Base-by-base conservation (phyloP, 2,113 vertebrate species). In the Colius striatus region DNA sequence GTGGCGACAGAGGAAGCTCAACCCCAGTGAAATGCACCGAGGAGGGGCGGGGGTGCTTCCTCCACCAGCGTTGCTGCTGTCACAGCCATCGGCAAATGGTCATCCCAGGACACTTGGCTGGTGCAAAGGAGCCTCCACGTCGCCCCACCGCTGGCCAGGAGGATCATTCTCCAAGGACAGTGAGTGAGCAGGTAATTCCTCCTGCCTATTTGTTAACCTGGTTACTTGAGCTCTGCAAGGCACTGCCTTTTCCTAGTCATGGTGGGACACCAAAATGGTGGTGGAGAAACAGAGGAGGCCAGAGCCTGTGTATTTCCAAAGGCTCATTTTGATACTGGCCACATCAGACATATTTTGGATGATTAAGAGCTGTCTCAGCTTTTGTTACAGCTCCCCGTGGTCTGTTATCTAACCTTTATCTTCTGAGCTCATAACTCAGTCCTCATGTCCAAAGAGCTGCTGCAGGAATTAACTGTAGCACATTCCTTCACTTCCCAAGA, bases 1-100 rank as follows among this genome's bases (percentile, higher is more conserved):
- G 9, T n/a, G 29, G 20, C 34, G 54, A 45, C 47, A 67, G 81
- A 96, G 77, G 81, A 91, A 95, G 92, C 66, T 87, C 62, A 82
- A 19, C 77, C 47, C 48, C 1, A 0, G 60, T 16, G 34, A 94
- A 60, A 70, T 15, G 9, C 38, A 2, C 3, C 75, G 62, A 83
- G 53, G 27, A 85, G 36, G 30, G 26, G 78, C 0, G 2, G 2
- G 1, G 29, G 25, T 36, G 53, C 26, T 61, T 60, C 68, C 32
- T 87, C 10, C 15, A 65, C 54, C n/a, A 15, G 45, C 1, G 0
- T 2, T 50, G 62, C 57, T 82, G 54, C 45, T 60, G 29, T 45
- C 57, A 36, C 61, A 75, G 48, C 43, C 62, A 72, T 27, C 15
- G 3, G 32, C 29, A 70, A 53, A 4, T 51, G 89, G 70, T 55